Evolutionary conservation across 2,113 vertebrate species (phyloP).

Genomic region (Leucosticte australis): DNA sequence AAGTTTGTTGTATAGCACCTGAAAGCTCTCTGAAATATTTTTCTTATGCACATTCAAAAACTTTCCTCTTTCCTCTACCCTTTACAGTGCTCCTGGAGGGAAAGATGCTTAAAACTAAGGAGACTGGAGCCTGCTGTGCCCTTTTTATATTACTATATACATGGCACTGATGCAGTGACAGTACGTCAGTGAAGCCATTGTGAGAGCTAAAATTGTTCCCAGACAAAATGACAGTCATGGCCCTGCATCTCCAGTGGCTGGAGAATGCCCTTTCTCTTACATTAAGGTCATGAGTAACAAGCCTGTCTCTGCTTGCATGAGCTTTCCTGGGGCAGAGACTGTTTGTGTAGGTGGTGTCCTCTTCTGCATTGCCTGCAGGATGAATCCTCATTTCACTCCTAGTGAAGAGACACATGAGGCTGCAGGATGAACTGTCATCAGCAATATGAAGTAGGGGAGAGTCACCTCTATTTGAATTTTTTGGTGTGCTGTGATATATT

Average conservation of each 20-base stretch:
- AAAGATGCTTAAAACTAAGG: background rate
- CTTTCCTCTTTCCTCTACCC: background rate
- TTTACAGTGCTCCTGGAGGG: background rate
- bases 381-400: background rate
- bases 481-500: background rate
- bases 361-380: background rate
- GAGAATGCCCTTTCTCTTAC: conserved; percentile 4
- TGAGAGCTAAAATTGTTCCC: background rate
- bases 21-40: background rate
- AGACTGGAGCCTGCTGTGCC: background rate
- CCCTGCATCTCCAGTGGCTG: background rate
- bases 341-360: background rate
- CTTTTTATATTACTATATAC: background rate
- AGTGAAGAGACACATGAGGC: background rate
- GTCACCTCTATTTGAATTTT: background rate
- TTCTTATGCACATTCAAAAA: background rate
- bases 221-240: background rate
- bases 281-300: background rate
- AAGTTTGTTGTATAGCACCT: background rate
- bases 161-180: background rate
- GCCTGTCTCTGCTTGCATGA: background rate
- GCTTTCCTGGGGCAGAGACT: background rate
- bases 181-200: background rate
- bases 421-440: background rate
- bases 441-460: background rate